Conservation (phyloP, 2,797 vertebrate genomes). For the Mormyrus proboscirostris region DNA sequence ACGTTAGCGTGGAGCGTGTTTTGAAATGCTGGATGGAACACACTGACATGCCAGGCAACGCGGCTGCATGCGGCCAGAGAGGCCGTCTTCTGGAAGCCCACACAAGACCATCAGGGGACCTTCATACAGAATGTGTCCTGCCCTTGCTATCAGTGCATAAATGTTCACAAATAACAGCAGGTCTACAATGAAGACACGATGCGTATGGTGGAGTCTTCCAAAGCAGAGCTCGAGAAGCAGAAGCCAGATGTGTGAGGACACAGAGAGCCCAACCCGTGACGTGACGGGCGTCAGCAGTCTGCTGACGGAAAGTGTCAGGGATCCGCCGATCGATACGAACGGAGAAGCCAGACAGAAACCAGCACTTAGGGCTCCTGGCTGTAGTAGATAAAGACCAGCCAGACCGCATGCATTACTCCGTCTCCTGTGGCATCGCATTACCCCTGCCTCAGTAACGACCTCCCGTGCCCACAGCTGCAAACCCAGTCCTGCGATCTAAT, state of each 20-base stretch:
- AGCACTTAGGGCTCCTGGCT: conserved; percentile 6
- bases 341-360: neutral
- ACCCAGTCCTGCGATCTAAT: neutral
- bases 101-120: neutral
- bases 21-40: neutral
- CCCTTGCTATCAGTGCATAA: neutral
- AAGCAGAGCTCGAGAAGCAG: neutral
- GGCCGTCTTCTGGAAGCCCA: neutral
- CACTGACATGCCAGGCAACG: neutral
- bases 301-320: conserved; percentile 14
- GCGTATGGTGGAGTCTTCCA: neutral
- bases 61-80: neutral
- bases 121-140: neutral
- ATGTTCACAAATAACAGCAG: neutral
- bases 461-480: neutral
- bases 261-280: neutral
- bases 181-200: neutral
- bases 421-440: neutral
- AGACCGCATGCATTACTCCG: neutral
- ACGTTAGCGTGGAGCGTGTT: neutral
- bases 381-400: neutral
- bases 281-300: neutral
- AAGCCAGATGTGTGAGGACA: neutral
- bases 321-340: conserved; percentile 1
- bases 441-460: neutral